These are phyloP conservation scores for Panagrolaimus sp. DNA, from an alignment of 1,140 invertebrate genomes.

Conservation along the genomic window DNA sequence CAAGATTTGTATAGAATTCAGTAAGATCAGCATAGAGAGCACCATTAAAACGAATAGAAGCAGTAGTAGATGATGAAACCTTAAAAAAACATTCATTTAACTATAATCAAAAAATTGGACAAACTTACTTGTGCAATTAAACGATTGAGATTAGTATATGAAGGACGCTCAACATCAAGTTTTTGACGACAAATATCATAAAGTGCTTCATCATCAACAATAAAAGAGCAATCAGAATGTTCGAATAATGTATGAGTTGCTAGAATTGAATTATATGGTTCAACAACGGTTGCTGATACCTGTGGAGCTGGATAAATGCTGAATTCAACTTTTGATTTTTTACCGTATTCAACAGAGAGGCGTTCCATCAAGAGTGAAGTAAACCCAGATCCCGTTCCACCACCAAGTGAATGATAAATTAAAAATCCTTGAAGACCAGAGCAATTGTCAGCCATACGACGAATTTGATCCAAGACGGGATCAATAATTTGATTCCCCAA, in stretches of 20 bases:
- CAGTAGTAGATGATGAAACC: conserved; percentile 76
- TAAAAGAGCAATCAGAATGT: conserved; percentile 72
- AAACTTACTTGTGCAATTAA: conserved; percentile 76
- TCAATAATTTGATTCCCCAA: conserved; percentile 72
- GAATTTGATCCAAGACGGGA: conserved; percentile 59
- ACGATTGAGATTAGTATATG: conserved; percentile 74
- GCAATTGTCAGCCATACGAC: conserved; percentile 63
- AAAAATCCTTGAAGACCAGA: conserved; percentile 76
- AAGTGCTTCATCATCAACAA: conserved; percentile 77
- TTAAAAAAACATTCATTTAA: too few relatives aligned
- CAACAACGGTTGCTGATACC: conserved; percentile 68
- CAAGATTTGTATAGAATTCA: conserved; percentile 69
- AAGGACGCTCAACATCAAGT: conserved; percentile 62
- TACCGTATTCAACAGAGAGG: conserved; percentile 68
- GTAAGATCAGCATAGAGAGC: conserved; percentile 79
- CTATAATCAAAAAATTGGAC: too few relatives aligned
- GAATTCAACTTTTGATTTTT: conserved; percentile 71
- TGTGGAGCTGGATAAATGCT: conserved; percentile 67
- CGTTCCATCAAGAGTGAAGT: conserved; percentile 70
- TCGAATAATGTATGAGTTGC: conserved; percentile 73
- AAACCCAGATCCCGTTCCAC: conserved; percentile 69
- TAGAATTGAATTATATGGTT: conserved; percentile 79
- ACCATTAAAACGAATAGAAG: conserved; percentile 77
- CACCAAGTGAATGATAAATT: conserved; percentile 82
- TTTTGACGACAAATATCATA: conserved; percentile 64